Evolutionary conservation across 2,113 vertebrate species (phyloP).

Genomic region (Thamnophis sirtalis): DNA sequence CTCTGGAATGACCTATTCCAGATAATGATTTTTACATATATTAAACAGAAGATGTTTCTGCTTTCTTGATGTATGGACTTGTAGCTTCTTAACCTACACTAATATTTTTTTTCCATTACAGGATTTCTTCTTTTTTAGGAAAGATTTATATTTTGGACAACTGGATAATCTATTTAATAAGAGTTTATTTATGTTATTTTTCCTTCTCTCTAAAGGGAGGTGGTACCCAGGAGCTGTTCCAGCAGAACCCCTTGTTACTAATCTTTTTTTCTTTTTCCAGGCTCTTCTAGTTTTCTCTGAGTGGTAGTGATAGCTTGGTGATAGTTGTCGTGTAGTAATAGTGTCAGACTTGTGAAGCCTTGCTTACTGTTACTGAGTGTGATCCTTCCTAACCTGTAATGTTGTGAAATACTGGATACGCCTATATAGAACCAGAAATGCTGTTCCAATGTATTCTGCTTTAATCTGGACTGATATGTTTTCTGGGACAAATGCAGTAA

Average conservation of each 20-base stretch:
- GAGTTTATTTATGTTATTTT: neutral
- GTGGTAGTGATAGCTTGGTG: conserved; percentile 66
- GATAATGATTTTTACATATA: neutral
- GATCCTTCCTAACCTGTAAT: conserved; percentile 66
- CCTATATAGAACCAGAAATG: conserved; percentile 30
- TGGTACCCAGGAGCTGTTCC: neutral
- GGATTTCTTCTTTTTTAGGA: neutral
- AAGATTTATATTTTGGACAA: neutral
- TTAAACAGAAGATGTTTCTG: neutral
- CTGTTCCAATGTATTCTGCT: conserved; percentile 41
- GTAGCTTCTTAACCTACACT: neutral
- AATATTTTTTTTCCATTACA: neutral
- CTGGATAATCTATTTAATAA: neutral
- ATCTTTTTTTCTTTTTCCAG: conserved; percentile 57
- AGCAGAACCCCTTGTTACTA: neutral
- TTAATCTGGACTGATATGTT: conserved; percentile 46
- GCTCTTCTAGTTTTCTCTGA: conserved; percentile 58
- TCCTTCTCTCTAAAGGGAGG: neutral
- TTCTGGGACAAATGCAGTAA: conserved; percentile 49
- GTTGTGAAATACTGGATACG: conserved; percentile 28
- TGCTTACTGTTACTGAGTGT: conserved; percentile 62
- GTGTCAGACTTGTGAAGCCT: conserved; percentile 42
- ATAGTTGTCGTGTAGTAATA: conserved; percentile 45
- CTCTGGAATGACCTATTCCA: neutral
- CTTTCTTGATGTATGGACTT: neutral